A percentile compares a stretch with the other conserved stretches of the same genome.
phyloP scores from a whole-genome alignment of 2,113 vertebrate species.

The Oncorhynchus keta region DNA sequence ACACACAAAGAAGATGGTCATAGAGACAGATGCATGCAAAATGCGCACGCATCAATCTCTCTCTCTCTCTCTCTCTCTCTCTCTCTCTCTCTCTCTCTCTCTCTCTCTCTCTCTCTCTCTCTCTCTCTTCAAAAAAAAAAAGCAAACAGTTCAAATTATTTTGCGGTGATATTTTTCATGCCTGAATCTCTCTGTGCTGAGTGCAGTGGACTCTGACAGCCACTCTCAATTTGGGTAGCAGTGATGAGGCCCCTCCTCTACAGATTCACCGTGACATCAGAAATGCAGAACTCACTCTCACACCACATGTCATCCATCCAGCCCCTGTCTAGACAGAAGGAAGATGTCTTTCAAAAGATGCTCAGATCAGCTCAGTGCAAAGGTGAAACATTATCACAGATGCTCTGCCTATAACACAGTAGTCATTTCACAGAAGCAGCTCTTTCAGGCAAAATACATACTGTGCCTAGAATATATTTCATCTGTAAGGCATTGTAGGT shows the following conservation, averaged over 20 bases:
- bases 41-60: too few relatives aligned
- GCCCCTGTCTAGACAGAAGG: not conserved
- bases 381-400: not conserved
- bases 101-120: not conserved
- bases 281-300: constrained; percentile 11
- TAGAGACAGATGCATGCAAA: not conserved
- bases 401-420: not conserved
- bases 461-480: too few relatives aligned
- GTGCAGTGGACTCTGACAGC: constrained; percentile 22
- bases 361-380: not conserved
- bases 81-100: too few relatives aligned
- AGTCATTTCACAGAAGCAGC: not conserved
- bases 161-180: not conserved
- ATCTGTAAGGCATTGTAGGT: too few relatives aligned
- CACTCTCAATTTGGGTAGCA: constrained; percentile 3
- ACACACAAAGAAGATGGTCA: constrained; percentile 2
- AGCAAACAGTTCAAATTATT: constrained; percentile 46
- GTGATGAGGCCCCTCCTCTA: not conserved
- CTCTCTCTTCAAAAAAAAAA: too few relatives aligned
- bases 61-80: not conserved
- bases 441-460: not conserved
- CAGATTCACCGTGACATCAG: constrained; percentile 23
- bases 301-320: not conserved
- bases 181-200: constrained; percentile 37
- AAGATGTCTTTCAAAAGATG: constrained; percentile 5